These are phyloP conservation scores for Hypolimnas misippus DNA, from an alignment of 2,888 invertebrate species.

Conservation along the genomic window DNA sequence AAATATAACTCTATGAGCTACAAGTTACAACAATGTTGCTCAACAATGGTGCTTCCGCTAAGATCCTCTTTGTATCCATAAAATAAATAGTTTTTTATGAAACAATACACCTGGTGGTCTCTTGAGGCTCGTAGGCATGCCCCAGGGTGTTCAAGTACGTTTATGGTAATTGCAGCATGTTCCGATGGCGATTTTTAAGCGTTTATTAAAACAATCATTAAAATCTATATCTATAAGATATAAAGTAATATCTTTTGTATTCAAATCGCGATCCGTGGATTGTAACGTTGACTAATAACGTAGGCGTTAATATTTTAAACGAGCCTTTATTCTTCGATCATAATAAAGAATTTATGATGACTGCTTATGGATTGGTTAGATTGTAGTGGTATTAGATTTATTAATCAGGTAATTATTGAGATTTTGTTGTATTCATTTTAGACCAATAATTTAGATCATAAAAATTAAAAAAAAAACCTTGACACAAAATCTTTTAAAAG, in stretches of 20 bases:
- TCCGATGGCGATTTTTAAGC: constrained; percentile 16
- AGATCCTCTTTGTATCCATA: not conserved
- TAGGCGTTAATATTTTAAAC: constrained; percentile 37
- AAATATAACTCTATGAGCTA: no score
- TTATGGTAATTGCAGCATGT: constrained; percentile 20
- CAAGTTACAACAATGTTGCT: not conserved
- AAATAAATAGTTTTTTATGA: constrained; percentile 1
- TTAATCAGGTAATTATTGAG: not conserved
- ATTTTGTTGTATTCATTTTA: not conserved
- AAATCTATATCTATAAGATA: constrained; percentile 24
- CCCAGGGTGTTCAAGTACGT: constrained; percentile 23
- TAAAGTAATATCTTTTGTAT: constrained; percentile 36
- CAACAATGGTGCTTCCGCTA: not conserved
- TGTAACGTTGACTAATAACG: constrained; percentile 37
- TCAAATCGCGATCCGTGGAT: constrained; percentile 33
- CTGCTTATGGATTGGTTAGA: constrained; percentile 17
- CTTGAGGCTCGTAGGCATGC: not conserved
- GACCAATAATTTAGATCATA: no score
- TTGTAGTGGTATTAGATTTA: not conserved
- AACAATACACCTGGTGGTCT: constrained; percentile 4
- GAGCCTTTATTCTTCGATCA: constrained; percentile 23
- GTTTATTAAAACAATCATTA: constrained; percentile 39
- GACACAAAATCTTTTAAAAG: no score
- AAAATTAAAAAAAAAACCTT: no score
- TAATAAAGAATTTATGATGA: constrained; percentile 25